Conservation (phyloP, 1,140 invertebrate genomes). For the Bilobella aurantiaca region DNA sequence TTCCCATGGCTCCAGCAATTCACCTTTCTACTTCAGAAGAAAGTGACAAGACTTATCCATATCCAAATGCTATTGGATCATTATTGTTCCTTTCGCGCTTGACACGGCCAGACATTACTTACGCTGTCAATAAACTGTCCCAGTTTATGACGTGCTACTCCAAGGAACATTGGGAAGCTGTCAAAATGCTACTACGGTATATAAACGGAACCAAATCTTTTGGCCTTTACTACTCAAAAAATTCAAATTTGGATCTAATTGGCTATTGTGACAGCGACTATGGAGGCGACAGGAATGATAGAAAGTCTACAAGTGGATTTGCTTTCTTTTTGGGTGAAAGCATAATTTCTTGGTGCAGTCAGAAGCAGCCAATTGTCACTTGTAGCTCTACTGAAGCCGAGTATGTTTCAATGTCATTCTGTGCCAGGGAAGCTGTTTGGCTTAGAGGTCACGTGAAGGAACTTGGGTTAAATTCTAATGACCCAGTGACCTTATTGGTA, state of each 20-base stretch:
- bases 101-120: slow-evolving; percentile 44
- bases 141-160: slow-evolving; percentile 41
- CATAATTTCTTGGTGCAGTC: slow-evolving; percentile 33
- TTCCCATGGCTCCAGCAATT: too few species aligned
- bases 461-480: slow-evolving; percentile 14
- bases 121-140: slow-evolving; percentile 40
- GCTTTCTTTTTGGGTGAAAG: slow-evolving; percentile 32
- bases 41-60: slow-evolving; percentile 22
- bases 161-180: slow-evolving; percentile 39
- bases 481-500: slow-evolving; percentile 19
- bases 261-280: slow-evolving; percentile 9
- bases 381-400: slow-evolving; percentile 1
- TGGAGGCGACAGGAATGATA: neutral
- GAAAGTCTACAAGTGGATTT: slow-evolving; percentile 23
- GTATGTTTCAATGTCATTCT: neutral
- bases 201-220: slow-evolving; percentile 34
- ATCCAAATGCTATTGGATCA: slow-evolving; percentile 38
- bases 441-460: neutral
- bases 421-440: neutral
- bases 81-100: slow-evolving; percentile 42
- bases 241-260: neutral
- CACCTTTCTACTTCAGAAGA: neutral
- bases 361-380: slow-evolving; percentile 36
- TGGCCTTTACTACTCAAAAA: neutral
- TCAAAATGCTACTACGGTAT: slow-evolving; percentile 42